A percentile compares a stretch with the other conserved stretches of the same genome.
Evolutionary conservation across 1,140 invertebrate species (phyloP).

Genomic region (Leguminivora glycinivorella): DNA sequence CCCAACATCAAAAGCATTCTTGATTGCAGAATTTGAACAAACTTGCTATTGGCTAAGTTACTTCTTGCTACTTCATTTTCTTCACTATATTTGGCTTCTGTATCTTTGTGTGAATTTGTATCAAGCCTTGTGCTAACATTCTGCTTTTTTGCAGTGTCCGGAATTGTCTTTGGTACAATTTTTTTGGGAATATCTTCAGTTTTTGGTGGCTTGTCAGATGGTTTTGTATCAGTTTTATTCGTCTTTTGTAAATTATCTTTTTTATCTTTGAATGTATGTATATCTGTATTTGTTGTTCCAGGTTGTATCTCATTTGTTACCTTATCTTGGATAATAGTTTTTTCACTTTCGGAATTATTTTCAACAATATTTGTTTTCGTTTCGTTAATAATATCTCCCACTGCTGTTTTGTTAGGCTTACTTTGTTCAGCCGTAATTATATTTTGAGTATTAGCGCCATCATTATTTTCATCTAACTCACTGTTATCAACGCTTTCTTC

Average conservation of each 20-base stretch:
- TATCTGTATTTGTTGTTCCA: neutral
- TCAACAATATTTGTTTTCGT: neutral
- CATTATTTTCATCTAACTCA: neutral
- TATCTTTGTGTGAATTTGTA: neutral
- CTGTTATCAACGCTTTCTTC: neutral
- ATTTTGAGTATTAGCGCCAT: neutral
- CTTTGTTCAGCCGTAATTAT: neutral
- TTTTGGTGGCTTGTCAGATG: neutral
- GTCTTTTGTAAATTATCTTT: neutral
- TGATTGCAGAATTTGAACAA: slow-evolving; percentile 29
- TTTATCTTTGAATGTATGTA: neutral
- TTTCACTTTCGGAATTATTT: neutral
- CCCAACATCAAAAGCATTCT: slow-evolving; percentile 35
- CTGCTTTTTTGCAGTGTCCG: neutral
- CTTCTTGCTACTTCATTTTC: neutral
- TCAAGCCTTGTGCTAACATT: neutral
- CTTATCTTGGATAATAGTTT: neutral
- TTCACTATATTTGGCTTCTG: neutral
- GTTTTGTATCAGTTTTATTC: too few species aligned
- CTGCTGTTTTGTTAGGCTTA: neutral
- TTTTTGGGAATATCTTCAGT: neutral
- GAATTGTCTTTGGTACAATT: neutral
- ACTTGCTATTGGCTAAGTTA: neutral
- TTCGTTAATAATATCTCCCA: neutral
- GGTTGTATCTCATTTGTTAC: neutral